Percentiles rank a stretch among this genome's conserved stretches.
phyloP scores from a whole-genome alignment of 2,797 vertebrate species.

The Halcyon badia region DNA sequence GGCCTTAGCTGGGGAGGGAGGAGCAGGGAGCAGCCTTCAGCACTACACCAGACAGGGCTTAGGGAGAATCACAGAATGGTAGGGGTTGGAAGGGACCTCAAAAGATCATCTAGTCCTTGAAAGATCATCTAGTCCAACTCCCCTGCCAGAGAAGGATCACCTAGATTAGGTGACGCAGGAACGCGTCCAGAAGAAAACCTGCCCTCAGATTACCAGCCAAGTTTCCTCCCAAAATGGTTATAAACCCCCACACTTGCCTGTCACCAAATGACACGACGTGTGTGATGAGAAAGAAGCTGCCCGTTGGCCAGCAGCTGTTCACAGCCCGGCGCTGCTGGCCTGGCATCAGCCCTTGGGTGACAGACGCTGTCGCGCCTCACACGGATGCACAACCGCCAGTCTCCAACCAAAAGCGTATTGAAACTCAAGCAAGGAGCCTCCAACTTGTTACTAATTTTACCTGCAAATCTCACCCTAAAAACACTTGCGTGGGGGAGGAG shows the following conservation, averaged over 20 bases:
- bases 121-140: too few species aligned
- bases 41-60: accelerated
- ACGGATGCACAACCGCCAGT: neutral
- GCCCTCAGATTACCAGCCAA: neutral
- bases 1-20: neutral
- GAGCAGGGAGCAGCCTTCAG: neutral
- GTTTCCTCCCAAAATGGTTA: neutral
- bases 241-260: neutral
- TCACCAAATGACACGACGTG: accelerated
- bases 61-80: neutral
- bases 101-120: too few species aligned
- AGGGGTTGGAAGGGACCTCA: too few species aligned
- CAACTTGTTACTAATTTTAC: slow-evolving; percentile 57
- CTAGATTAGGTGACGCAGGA: too few species aligned
- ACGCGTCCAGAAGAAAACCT: neutral
- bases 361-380: accelerated
- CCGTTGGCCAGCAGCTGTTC: neutral
- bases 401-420: accelerated
- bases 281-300: neutral
- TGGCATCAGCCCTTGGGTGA: neutral
- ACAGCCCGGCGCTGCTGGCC: accelerated
- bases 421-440: neutral
- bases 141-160: too few species aligned
- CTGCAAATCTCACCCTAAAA: slow-evolving; percentile 49
- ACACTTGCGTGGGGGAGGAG: neutral